Evolutionary conservation across 53 echinoderm and acorn worm species (phyloP).

Genomic region (Glandiceps talaboti): DNA sequence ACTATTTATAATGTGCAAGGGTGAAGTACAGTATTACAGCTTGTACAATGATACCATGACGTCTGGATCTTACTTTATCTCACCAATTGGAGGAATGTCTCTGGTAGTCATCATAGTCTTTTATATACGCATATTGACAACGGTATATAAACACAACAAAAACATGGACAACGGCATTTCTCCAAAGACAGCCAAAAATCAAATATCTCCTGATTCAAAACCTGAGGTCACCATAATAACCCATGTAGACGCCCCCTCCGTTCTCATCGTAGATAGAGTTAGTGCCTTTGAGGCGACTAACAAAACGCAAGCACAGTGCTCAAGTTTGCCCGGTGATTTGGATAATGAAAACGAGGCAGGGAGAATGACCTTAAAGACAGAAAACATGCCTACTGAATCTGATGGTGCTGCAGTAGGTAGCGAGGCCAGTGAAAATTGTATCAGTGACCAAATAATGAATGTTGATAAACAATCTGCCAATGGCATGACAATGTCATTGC

Average conservation of each 20-base stretch:
- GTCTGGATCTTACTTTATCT: background rate
- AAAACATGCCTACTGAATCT: too few species aligned
- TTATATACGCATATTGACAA: background rate
- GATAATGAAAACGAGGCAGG: too few species aligned
- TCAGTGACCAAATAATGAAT: too few species aligned
- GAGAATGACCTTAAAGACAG: too few species aligned
- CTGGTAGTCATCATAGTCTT: background rate
- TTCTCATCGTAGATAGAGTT: too few species aligned
- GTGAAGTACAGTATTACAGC: background rate
- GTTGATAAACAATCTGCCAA: too few species aligned
- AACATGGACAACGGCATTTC: background rate
- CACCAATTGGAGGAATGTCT: background rate
- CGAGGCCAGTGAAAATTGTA: too few species aligned
- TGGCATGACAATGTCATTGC: too few species aligned
- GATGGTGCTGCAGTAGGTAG: too few species aligned
- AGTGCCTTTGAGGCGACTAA: too few species aligned
- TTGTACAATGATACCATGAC: background rate
- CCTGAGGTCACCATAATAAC: background rate
- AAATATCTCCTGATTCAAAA: background rate
- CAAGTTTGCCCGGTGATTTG: too few species aligned
- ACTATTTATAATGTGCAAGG: conserved; percentile 36
- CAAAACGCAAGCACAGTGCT: too few species aligned
- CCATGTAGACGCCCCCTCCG: background rate
- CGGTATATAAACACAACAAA: background rate
- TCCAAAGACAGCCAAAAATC: background rate